These are phyloP conservation scores for Drosophila hamatofila DNA, from an alignment of 2,888 invertebrate genomes.

Conservation along the genomic window DNA sequence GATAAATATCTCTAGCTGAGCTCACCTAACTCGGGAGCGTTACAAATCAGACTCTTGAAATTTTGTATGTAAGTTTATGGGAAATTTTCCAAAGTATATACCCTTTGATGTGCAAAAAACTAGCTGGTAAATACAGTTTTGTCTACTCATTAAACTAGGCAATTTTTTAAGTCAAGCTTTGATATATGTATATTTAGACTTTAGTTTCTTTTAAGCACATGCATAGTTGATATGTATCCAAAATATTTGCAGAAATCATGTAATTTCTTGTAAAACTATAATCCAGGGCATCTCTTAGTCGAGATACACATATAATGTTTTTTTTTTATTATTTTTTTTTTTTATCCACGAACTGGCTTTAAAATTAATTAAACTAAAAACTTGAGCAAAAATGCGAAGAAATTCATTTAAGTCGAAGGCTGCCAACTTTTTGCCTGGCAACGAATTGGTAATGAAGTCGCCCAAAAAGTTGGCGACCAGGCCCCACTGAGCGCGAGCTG, in stretches of 20 bases:
- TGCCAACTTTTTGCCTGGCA: slow-evolving; percentile 41
- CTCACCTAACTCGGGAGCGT: not conserved
- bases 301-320: not conserved
- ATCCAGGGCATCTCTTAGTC: not conserved
- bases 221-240: no score
- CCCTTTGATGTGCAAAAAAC: not conserved
- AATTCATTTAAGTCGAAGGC: slow-evolving; percentile 64
- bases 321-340: not conserved
- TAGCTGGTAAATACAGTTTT: not conserved
- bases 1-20: not conserved
- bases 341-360: slow-evolving; percentile 41
- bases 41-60: not conserved
- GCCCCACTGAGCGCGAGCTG: not conserved
- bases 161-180: no score
- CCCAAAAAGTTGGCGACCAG: slow-evolving; percentile 13
- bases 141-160: not conserved
- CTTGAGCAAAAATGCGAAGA: slow-evolving; percentile 60
- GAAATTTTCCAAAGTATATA: not conserved
- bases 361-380: slow-evolving; percentile 74
- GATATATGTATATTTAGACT: no score
- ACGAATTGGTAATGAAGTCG: slow-evolving; percentile 58
- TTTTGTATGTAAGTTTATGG: not conserved
- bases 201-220: no score
- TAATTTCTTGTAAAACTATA: not conserved
- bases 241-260: no score